Evolutionary conservation across 1,140 invertebrate genomes (phyloP).

Genomic region (Drosophila lacertosa): DNA sequence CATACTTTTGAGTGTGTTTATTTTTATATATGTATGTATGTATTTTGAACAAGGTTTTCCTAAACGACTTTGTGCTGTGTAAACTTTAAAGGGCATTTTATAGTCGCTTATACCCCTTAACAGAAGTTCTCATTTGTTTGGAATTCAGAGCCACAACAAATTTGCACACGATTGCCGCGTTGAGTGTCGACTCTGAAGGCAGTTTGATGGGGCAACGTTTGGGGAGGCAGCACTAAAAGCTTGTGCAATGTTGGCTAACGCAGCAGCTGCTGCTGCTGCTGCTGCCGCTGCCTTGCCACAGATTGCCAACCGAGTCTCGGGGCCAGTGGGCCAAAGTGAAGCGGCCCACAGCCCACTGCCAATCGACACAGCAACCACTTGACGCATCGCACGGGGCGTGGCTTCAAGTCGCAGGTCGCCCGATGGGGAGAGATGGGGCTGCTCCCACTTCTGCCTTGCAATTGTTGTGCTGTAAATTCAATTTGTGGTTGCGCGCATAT

Average conservation of each 20-base stretch:
- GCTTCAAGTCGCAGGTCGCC: background rate
- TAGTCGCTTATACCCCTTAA: background rate
- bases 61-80: too few species aligned
- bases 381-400: slow-evolving; percentile 26
- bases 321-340: slow-evolving; percentile 21
- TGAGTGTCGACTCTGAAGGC: background rate
- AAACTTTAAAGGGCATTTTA: background rate
- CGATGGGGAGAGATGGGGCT: background rate
- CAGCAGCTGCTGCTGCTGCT: slow-evolving; percentile 26
- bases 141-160: slow-evolving; percentile 34
- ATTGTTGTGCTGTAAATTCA: slow-evolving; percentile 27
- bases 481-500: slow-evolving; percentile 26
- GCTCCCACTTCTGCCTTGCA: slow-evolving; percentile 6
- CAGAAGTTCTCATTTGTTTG: slow-evolving; percentile 5
- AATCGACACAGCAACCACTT: slow-evolving; percentile 23
- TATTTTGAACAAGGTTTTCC: too few species aligned
- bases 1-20: background rate
- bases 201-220: background rate
- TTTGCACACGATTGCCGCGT: slow-evolving; percentile 29
- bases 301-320: slow-evolving; percentile 17
- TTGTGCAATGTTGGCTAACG: slow-evolving; percentile 31
- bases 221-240: slow-evolving; percentile 17
- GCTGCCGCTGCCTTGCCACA: too few species aligned
- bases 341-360: slow-evolving; percentile 13
- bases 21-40: background rate